A percentile compares a stretch with the other conserved stretches of the same genome.
Evolutionary conservation across 92 coral and sea anemone genomes (phyloP).

Genomic region (Blastomussa wellsi): DNA sequence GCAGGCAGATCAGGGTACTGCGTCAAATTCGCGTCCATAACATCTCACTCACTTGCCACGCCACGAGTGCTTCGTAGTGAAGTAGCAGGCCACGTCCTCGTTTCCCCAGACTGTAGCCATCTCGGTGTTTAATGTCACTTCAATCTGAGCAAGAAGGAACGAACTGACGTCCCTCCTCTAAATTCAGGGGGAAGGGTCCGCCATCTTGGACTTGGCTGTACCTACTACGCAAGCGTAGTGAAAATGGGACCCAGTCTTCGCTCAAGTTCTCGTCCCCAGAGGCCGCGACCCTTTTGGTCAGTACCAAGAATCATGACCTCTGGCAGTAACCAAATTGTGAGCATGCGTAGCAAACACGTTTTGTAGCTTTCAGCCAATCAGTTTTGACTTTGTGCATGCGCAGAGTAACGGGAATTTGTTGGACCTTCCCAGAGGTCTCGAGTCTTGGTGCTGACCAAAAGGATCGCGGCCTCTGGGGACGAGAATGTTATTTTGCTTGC

Average conservation of each 20-base stretch:
- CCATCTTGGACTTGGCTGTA: conserved; percentile 27
- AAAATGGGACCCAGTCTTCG: conserved; percentile 16
- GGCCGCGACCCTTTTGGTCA: too few relatives aligned
- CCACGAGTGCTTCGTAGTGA: conserved; percentile 99
- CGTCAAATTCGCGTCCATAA: neutral
- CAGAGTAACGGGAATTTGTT: too few relatives aligned
- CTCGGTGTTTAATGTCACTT: neutral
- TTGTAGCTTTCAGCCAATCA: too few relatives aligned
- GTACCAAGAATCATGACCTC: too few relatives aligned
- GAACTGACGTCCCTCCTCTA: conserved; percentile 1
- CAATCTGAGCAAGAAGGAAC: conserved; percentile 26
- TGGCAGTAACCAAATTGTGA: too few relatives aligned
- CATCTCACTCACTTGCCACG: conserved; percentile 90
- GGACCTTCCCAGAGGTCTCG: too few relatives aligned
- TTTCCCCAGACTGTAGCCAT: conserved; percentile 98
- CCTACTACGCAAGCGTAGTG: conserved; percentile 14
- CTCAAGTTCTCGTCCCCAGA: neutral
- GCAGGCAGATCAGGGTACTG: too few relatives aligned
- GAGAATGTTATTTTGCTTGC: too few relatives aligned
- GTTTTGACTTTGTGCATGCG: too few relatives aligned
- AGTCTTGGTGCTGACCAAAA: too few relatives aligned
- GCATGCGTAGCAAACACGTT: too few relatives aligned
- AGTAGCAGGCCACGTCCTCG: conserved; percentile 95
- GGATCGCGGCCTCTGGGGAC: too few relatives aligned
- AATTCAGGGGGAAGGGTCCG: conserved; percentile 26